Evolutionary conservation across 2,797 vertebrate genomes (phyloP), one percentile per base, ranked within the genome.

Genomic region (Acipenser ruthenus): DNA sequence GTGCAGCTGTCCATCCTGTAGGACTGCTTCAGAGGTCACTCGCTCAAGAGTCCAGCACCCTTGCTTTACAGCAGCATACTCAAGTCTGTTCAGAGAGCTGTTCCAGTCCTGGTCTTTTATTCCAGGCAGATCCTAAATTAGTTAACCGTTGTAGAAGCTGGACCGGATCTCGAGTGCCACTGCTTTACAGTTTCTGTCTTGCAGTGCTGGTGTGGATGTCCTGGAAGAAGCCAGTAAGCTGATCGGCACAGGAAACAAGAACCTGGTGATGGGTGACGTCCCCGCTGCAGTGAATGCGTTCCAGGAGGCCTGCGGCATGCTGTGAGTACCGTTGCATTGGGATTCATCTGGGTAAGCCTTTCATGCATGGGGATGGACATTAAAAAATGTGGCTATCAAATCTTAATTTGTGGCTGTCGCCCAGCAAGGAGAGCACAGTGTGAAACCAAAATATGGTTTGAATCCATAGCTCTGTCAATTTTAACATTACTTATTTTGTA

Each of bases 191-290:
- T 71, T 7, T 69, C 87, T 84, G 72, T 68, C 71, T 55, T 67
- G 72, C 69, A 68, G 62, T 79, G 69, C 1, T 60, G 87, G 86
- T 75, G 72, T 83, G 69, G 93, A 98, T 69, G 89, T 94, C 60
- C 87, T 92, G 73, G 92, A 88, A 77, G 95, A 98, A 81, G 95
- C 95, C 15, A 99, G 95, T 83, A 98, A 95, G 69, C 75, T 98
- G 0, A 82, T 98, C 71, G 95, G 95, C 62, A 89, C 93, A 10
- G 97, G 97, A 63, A 96, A 97, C 74, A 87, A 93, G 72, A 90
- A 98, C 77, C 82, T 99, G 50, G 96, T 99, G 63, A 96, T 99
- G 96, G 94, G 94, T 50, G 92, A 98, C 77, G 84, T 98, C 69
- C 92, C 93, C 6, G 89, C 94, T 61, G 96, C 96, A 63, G 96